These are phyloP conservation scores for Abrostola tripartita DNA, from an alignment of 2,888 invertebrate genomes.

Conservation along the genomic window DNA sequence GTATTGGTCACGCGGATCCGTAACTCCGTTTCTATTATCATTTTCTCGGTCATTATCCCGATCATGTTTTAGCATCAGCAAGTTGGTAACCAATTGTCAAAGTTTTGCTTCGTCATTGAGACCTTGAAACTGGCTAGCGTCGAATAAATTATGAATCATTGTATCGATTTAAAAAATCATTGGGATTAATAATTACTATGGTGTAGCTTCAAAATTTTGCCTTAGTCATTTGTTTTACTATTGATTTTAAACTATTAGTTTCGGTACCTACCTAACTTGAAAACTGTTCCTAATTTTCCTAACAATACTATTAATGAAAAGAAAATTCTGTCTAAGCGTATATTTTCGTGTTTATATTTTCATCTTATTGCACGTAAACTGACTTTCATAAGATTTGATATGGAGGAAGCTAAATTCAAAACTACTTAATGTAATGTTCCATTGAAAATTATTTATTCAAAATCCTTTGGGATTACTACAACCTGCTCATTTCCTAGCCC, in stretches of 20 bases:
- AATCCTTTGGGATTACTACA: neutral
- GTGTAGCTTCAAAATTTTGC: neutral
- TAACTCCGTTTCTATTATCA: constrained; percentile 39
- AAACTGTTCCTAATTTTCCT: too few relatives aligned
- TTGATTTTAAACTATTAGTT: neutral
- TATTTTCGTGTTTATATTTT: too few relatives aligned
- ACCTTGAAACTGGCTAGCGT: constrained; percentile 27
- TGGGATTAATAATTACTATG: neutral
- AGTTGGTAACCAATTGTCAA: constrained; percentile 16
- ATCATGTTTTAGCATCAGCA: constrained; percentile 20
- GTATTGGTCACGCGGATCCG: constrained; percentile 51
- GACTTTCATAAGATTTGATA: too few relatives aligned
- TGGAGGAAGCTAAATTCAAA: too few relatives aligned
- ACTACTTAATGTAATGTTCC: too few relatives aligned
- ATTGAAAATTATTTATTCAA: neutral
- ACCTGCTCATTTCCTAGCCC: constrained; percentile 26
- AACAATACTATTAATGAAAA: too few relatives aligned
- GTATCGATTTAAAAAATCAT: constrained; percentile 5
- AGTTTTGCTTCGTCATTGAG: constrained; percentile 37
- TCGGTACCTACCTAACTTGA: too few relatives aligned
- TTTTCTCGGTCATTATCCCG: constrained; percentile 36
- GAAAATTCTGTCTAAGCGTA: too few relatives aligned
- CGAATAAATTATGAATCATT: neutral
- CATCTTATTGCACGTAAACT: too few relatives aligned
- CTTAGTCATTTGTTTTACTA: neutral